These are phyloP conservation scores for Ictalurus punctatus DNA, from an alignment of 2,113 vertebrate species.

Conservation along the genomic window DNA sequence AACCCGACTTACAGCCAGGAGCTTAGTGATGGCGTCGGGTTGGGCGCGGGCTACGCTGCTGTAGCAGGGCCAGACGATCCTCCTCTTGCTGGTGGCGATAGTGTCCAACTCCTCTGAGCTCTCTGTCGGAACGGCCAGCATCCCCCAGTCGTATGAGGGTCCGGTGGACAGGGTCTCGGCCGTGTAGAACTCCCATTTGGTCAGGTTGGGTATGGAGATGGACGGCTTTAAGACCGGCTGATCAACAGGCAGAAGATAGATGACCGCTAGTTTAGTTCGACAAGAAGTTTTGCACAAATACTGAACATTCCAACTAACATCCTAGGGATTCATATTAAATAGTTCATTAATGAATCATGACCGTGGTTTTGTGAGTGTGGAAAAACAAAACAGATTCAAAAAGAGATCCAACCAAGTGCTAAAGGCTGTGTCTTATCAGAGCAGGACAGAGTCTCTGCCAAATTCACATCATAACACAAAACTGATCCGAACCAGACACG, in stretches of 20 bases:
- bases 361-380: not conserved
- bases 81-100: conserved; percentile 78
- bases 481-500: conserved; percentile 7
- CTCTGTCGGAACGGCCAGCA: conserved; percentile 71
- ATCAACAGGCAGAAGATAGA: conserved; percentile 54
- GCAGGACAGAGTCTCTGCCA: conserved; percentile 10
- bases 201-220: conserved; percentile 85
- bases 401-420: conserved; percentile 31
- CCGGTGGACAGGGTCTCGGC: conserved; percentile 91
- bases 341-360: not conserved
- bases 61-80: conserved; percentile 96
- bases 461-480: conserved; percentile 6
- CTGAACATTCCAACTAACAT: not conserved
- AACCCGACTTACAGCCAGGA: conserved; percentile 82
- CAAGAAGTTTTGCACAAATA: not conserved
- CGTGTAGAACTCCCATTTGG: conserved; percentile 92
- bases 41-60: conserved; percentile 84
- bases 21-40: conserved; percentile 90
- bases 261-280: not conserved
- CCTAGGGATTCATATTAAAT: not conserved
- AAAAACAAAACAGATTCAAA: not conserved
- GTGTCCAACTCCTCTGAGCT: conserved; percentile 76
- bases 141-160: conserved; percentile 90
- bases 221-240: conserved; percentile 85
- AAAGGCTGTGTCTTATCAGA: conserved; percentile 24